A percentile compares a stretch with the other conserved stretches of the same genome.
phyloP scores from a whole-genome alignment of 2,113 vertebrate species.

The Platysteira castanea region DNA sequence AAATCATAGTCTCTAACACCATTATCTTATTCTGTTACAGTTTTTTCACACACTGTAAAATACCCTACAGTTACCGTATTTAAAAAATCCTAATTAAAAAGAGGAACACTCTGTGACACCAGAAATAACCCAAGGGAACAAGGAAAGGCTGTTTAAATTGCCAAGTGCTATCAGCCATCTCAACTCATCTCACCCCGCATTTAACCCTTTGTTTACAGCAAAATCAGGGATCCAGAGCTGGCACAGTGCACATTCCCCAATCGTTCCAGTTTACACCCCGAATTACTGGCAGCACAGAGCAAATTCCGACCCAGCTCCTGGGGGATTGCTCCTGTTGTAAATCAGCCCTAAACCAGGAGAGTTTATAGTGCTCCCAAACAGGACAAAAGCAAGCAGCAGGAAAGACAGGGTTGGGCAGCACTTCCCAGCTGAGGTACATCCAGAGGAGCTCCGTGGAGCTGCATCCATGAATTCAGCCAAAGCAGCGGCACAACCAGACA shows the following conservation, averaged over 20 bases:
- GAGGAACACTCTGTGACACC: neutral
- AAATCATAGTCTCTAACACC: neutral
- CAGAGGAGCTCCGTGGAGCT: neutral
- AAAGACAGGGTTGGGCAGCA: neutral
- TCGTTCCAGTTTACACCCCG: slow-evolving; percentile 9
- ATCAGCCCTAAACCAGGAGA: neutral
- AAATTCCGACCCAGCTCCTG: neutral
- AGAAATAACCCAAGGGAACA: slow-evolving; percentile 8
- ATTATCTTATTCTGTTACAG: slow-evolving; percentile 35
- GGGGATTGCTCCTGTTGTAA: neutral
- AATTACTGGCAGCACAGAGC: neutral
- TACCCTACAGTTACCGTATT: neutral
- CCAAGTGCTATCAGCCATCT: neutral
- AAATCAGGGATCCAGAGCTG: neutral
- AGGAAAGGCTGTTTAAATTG: neutral
- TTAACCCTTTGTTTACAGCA: neutral
- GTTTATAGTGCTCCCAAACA: neutral
- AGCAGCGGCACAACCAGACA: neutral
- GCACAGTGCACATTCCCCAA: neutral
- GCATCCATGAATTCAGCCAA: neutral
- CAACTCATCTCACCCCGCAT: neutral
- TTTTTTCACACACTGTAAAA: slow-evolving; percentile 25
- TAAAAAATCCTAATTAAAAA: slow-evolving; percentile 25
- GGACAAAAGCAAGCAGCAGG: neutral
- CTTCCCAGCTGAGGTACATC: fast-evolving